These are phyloP conservation scores for Nasua narica DNA, from an alignment of 2,797 vertebrate genomes.

Conservation along the genomic window DNA sequence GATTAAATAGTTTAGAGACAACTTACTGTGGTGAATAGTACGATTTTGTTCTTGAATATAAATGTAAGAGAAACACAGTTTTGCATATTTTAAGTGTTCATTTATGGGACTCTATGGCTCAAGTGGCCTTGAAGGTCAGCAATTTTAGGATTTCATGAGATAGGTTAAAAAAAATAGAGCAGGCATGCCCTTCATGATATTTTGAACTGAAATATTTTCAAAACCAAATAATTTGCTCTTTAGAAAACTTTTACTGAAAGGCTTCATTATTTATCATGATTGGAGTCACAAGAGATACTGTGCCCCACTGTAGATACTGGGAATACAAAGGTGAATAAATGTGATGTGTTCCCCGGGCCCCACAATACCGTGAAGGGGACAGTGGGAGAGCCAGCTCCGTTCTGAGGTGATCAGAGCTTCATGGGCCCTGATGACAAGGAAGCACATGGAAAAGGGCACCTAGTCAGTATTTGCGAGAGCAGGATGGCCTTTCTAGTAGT, in stretches of 20 bases:
- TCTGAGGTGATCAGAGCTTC: not conserved
- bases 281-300: not conserved
- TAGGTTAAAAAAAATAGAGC: not conserved
- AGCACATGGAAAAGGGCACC: not conserved
- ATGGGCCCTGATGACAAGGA: not conserved
- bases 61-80: not conserved
- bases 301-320: not conserved
- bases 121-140: not conserved
- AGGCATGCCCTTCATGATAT: not conserved
- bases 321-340: not conserved
- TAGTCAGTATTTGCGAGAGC: not conserved
- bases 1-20: not conserved
- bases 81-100: conserved; percentile 3
- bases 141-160: conserved; percentile 1
- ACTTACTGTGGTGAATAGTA: not conserved
- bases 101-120: not conserved
- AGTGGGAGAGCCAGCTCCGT: not conserved
- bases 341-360: not conserved
- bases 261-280: not conserved
- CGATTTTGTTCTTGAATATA: conserved; percentile 20
- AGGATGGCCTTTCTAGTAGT: not conserved
- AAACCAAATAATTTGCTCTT: conserved; percentile 1
- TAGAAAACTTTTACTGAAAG: not conserved
- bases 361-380: not conserved
- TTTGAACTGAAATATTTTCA: conserved; percentile 23